Base-by-base conservation (phyloP, 92 coral and sea anemone species). In the Pocillopora grandis region DNA sequence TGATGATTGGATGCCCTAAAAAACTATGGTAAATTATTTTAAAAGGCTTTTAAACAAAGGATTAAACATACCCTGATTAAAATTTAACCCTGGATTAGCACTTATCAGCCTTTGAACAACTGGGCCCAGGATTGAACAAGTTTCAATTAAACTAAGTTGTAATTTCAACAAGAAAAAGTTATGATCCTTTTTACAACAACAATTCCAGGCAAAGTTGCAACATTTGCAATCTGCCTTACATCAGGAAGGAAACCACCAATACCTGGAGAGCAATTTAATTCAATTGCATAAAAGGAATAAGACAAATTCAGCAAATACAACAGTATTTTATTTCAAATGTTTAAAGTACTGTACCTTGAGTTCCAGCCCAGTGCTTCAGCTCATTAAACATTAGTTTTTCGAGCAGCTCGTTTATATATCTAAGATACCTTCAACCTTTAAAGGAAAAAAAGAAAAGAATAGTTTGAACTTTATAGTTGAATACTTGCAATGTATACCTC, bases 221-320 rank as follows among this genome's bases (percentile, higher is more conserved):
- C 98, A 92, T 95, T 95, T 42, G 98, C 98, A 88, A 95, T 95
- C 85, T 95, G 98, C 86, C 94, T 95, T 20, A 95, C 98, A 77
- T 98, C 98, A 55, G 98, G 96, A 2, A 95, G 90, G 89, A 95
- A 95, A 11, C 98, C 98, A 58, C 98, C 98, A 88, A 92, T 92
- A 84, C 94, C 94, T 84, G 62, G 7, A 7, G 11, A 12, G 62
- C 12, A 12, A 59, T 16, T 59, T 59, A 59, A 59, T 59, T 12
- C 1, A 59, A 59, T 0, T 59, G 18, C 5, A 12, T 59, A 0
- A 59, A 59, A 59, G 18, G 62, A 12, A 5, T 59, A 16, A 59
- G 18, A 12, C 0, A 19, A 64, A 3, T n/a, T 13, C 20, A 20
- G 4, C 31, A 23, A 65, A 12, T 65, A 52, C 7, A 13, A 68